phyloP scores from a whole-genome alignment of 2,888 invertebrate genomes.

The Dicyrtoma fusca region DNA sequence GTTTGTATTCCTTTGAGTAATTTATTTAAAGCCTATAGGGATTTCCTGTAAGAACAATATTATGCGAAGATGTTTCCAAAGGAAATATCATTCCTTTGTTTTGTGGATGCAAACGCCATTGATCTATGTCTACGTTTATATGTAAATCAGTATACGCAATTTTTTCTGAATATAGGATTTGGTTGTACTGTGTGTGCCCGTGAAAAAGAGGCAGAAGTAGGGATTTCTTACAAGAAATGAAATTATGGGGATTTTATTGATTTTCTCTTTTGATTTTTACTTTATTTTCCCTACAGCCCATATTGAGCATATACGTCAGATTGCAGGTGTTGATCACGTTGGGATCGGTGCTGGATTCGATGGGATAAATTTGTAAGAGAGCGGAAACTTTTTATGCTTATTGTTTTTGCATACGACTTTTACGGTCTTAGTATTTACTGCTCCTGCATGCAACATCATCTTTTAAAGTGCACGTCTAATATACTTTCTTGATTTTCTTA shows the following conservation, averaged over 20 bases:
- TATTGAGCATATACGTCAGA: conserved; percentile 80
- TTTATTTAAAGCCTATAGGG: not conserved
- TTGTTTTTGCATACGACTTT: conserved; percentile 10
- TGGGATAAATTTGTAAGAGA: conserved; percentile 77
- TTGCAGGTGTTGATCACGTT: conserved; percentile 83
- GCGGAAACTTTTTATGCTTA: not conserved
- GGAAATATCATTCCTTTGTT: no score
- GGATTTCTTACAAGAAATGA: not conserved
- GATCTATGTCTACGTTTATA: no score
- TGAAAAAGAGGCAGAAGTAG: no score
- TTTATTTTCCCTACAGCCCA: conserved; percentile 64
- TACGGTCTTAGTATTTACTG: not conserved
- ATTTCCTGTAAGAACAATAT: not conserved
- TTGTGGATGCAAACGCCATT: no score
- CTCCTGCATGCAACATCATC: no score
- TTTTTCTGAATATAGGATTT: no score
- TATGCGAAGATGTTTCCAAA: no score
- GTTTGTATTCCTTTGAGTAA: conserved; percentile 1
- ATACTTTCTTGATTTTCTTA: no score
- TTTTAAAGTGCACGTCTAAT: no score
- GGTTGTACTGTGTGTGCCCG: no score
- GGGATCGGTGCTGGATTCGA: conserved; percentile 87
- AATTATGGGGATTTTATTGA: conserved; percentile 1
- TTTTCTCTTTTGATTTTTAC: conserved; percentile 26
- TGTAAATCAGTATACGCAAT: no score